phyloP scores from a whole-genome alignment of 2,113 vertebrate species.

The Sorex fumeus region DNA sequence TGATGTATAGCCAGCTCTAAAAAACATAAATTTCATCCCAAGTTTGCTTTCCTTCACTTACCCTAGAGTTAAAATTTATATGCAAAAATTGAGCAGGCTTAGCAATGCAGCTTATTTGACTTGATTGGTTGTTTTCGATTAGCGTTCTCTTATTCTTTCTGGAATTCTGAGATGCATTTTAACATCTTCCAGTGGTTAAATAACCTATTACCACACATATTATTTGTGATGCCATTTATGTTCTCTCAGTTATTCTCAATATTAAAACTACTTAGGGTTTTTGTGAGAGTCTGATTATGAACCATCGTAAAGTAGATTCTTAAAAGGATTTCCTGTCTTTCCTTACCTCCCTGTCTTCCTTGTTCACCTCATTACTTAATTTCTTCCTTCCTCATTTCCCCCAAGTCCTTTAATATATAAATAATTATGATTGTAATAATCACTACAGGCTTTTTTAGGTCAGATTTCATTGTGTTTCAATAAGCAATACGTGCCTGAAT shows the following conservation, averaged over 20 bases:
- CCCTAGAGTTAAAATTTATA: not conserved
- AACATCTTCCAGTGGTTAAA: not conserved
- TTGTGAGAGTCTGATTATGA: not conserved
- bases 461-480: slow-evolving; percentile 39
- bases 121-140: not conserved
- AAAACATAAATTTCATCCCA: not conserved
- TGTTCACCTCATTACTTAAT: not conserved
- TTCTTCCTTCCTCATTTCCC: not conserved
- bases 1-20: not conserved
- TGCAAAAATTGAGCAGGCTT: not conserved
- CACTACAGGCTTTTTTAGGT: slow-evolving; percentile 25
- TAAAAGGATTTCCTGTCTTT: not conserved
- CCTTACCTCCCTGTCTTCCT: not conserved
- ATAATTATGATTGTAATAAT: not conserved
- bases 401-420: slow-evolving; percentile 1
- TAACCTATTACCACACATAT: not conserved
- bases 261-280: not conserved
- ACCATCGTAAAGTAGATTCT: not conserved
- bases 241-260: not conserved
- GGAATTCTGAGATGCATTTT: not conserved
- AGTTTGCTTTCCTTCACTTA: not conserved
- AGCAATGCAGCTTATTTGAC: not conserved
- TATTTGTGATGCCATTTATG: not conserved
- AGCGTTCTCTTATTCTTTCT: not conserved
- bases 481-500: not conserved